Conservation (phyloP, 2,888 invertebrate species). For the Leucoma salicis region DNA sequence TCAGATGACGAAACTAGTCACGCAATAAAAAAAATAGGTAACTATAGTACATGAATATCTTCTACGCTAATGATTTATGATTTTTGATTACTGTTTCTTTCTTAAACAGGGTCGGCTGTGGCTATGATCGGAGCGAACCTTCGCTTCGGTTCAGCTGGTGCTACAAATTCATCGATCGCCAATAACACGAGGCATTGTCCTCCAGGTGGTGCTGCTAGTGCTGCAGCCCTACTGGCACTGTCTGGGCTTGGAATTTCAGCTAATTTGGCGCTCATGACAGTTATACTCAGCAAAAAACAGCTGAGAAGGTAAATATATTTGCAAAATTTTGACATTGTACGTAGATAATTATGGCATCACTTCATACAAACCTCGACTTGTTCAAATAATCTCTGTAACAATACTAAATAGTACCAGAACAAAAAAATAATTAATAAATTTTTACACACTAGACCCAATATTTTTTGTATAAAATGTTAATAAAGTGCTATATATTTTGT, state of each 20-base stretch:
- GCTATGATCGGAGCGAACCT: constrained; percentile 91
- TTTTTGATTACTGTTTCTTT: constrained; percentile 16
- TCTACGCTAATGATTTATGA: constrained; percentile 15
- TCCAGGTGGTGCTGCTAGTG: constrained; percentile 90
- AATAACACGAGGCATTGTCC: constrained; percentile 90
- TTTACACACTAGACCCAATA: too few relatives aligned
- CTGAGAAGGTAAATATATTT: constrained; percentile 84
- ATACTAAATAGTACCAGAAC: too few relatives aligned
- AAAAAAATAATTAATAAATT: too few relatives aligned
- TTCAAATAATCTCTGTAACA: too few relatives aligned
- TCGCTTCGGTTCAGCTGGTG: constrained; percentile 85
- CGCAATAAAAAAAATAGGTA: constrained; percentile 39
- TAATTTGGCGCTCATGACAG: constrained; percentile 90
- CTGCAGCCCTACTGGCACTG: constrained; percentile 88
- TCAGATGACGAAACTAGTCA: constrained; percentile 38
- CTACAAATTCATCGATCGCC: constrained; percentile 85
- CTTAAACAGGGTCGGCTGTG: constrained; percentile 84
- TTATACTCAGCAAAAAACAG: constrained; percentile 90
- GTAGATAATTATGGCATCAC: too few relatives aligned
- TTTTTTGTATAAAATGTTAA: too few relatives aligned
- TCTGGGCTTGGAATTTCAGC: constrained; percentile 91
- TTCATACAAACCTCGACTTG: too few relatives aligned
- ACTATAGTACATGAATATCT: constrained; percentile 29
- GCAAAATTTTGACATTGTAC: too few relatives aligned
- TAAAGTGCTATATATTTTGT: too few relatives aligned